Conservation (phyloP, 2,888 invertebrate species). For the Caradrina clavipalpis region DNA sequence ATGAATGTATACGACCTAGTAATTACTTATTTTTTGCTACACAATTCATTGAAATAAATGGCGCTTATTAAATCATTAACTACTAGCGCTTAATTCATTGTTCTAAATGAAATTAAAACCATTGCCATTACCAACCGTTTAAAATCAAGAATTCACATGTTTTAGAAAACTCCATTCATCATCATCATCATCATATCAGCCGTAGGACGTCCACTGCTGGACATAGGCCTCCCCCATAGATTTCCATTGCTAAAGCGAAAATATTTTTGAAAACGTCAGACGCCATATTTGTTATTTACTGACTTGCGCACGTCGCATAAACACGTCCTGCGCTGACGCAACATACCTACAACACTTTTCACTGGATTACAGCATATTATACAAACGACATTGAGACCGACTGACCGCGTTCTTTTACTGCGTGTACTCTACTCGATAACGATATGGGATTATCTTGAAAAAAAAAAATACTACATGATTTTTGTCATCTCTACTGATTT, state of each 20-base stretch:
- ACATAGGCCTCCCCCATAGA: too few relatives aligned
- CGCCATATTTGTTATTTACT: slow-evolving; percentile 35
- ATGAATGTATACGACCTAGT: too few relatives aligned
- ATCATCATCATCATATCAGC: too few relatives aligned
- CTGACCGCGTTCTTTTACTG: slow-evolving; percentile 75
- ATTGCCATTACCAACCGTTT: too few relatives aligned
- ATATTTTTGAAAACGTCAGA: background rate
- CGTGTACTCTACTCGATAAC: slow-evolving; percentile 30
- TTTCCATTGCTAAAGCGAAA: too few relatives aligned
- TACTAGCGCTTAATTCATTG: too few relatives aligned
- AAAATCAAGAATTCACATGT: background rate
- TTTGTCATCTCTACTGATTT: background rate
- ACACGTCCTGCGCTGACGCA: slow-evolving; percentile 75
- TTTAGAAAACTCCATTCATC: background rate
- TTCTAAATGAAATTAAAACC: background rate
- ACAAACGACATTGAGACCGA: slow-evolving; percentile 84
- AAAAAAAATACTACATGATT: background rate
- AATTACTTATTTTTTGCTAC: background rate
- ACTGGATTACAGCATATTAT: slow-evolving; percentile 78
- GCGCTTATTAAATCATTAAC: too few relatives aligned
- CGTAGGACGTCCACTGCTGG: too few relatives aligned
- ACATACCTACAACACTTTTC: slow-evolving; percentile 72
- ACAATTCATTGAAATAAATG: too few relatives aligned
- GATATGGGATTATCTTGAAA: slow-evolving; percentile 40
- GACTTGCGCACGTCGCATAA: slow-evolving; percentile 59